Percentiles rank a stretch among this genome's conserved stretches.
phyloP scores from a whole-genome alignment of 2,797 vertebrate genomes.

The Gymnothorax javanicus region DNA sequence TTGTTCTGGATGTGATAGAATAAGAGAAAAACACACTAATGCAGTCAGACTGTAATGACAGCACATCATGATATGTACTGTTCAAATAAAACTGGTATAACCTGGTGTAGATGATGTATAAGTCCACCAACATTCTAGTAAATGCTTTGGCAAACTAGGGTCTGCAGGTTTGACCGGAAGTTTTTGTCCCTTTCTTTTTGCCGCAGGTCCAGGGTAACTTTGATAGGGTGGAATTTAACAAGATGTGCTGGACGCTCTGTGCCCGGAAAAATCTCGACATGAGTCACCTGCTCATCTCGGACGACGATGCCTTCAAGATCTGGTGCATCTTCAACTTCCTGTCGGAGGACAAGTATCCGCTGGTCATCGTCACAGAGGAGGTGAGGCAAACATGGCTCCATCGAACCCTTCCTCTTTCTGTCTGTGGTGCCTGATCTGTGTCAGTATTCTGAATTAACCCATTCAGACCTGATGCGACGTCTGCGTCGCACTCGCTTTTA shows the following conservation, averaged over 20 bases:
- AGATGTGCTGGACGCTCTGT: conserved; percentile 86
- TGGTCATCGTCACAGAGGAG: conserved; percentile 82
- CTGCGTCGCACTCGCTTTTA: too few species aligned
- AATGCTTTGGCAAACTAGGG: background rate
- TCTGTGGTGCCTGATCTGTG: background rate
- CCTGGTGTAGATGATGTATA: background rate
- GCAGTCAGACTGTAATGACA: background rate
- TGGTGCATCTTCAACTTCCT: conserved; percentile 89
- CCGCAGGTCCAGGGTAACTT: conserved; percentile 73
- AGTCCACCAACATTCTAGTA: too few species aligned
- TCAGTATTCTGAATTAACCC: background rate
- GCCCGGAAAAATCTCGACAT: conserved; percentile 77
- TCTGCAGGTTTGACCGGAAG: background rate
- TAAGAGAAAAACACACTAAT: background rate
- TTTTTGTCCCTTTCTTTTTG: background rate
- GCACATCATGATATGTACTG: background rate
- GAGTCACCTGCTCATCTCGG: conserved; percentile 67
- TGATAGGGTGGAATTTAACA: conserved; percentile 81
- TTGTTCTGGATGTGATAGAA: background rate
- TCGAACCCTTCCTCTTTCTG: background rate
- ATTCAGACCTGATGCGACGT: too few species aligned
- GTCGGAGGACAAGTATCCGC: conserved; percentile 82
- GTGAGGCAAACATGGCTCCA: conserved; percentile 61
- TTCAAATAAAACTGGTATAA: background rate
- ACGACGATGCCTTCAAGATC: conserved; percentile 82